A percentile compares a stretch with the other conserved stretches of the same genome.
Conservation (phyloP, 2,113 vertebrate species). For the Lichenostomus cassidix region DNA sequence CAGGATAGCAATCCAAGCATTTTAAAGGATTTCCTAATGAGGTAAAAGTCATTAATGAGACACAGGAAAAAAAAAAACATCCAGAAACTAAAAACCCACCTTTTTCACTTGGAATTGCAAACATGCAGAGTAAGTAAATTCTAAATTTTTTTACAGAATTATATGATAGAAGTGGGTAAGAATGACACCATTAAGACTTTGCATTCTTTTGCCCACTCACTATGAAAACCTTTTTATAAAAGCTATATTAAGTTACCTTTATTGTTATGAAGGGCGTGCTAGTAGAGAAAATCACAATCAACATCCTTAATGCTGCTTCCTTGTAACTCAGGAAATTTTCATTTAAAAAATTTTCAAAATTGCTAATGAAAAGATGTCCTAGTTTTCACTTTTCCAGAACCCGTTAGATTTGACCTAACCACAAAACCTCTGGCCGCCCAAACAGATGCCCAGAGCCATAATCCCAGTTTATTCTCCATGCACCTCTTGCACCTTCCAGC, state of each 20-base stretch:
- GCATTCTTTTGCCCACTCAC: not conserved
- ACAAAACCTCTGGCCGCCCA: not conserved
- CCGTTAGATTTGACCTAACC: not conserved
- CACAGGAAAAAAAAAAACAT: accelerated
- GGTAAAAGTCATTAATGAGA: conserved; percentile 10
- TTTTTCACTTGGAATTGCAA: not conserved
- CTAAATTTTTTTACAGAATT: not conserved
- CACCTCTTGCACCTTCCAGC: not conserved
- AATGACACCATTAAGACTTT: not conserved
- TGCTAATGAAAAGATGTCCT: not conserved
- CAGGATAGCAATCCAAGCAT: not conserved
- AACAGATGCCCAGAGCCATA: accelerated
- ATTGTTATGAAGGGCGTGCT: not conserved
- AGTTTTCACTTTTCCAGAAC: not conserved
- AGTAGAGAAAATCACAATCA: not conserved
- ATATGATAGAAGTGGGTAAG: accelerated
- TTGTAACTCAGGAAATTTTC: not conserved
- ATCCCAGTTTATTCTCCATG: not conserved
- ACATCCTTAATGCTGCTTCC: not conserved
- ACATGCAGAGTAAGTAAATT: not conserved
- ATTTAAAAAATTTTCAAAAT: not conserved
- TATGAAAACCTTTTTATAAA: not conserved
- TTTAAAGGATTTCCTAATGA: conserved; percentile 37
- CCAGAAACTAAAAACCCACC: accelerated
- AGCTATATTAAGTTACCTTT: not conserved